Conservation (phyloP, 2,888 invertebrate genomes). For the Magallana nippona region DNA sequence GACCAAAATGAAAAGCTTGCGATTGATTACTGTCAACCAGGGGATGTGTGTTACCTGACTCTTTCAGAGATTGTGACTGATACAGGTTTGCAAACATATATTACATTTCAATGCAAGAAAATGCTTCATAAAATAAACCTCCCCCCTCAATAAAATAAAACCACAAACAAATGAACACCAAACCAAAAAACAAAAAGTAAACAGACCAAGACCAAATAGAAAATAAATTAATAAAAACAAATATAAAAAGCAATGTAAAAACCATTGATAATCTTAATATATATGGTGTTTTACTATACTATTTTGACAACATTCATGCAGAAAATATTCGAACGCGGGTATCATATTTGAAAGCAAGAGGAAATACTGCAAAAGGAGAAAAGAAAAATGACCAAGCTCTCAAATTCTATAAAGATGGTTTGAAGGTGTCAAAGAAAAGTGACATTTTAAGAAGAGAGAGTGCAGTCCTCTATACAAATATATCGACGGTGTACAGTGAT, state of each 20-base stretch:
- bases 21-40: conserved; percentile 53
- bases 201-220: no score
- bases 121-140: background rate
- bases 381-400: conserved; percentile 53
- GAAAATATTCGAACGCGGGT: conserved; percentile 41
- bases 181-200: no score
- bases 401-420: conserved; percentile 54
- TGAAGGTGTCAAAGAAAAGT: conserved; percentile 52
- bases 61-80: conserved; percentile 43
- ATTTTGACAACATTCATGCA: conserved; percentile 40
- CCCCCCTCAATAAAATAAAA: no score
- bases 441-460: conserved; percentile 55
- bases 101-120: background rate
- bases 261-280: no score
- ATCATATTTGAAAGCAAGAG: conserved; percentile 51
- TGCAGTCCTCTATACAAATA: conserved; percentile 60
- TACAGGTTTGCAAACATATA: conserved; percentile 43
- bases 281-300: no score
- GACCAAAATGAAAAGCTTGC: conserved; percentile 56
- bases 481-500: conserved; percentile 56
- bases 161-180: no score
- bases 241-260: no score
- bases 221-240: no score
- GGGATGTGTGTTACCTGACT: conserved; percentile 50
- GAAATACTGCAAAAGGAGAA: conserved; percentile 55